phyloP scores from a whole-genome alignment of 2,888 invertebrate species.

The Luffia ferchaultella region DNA sequence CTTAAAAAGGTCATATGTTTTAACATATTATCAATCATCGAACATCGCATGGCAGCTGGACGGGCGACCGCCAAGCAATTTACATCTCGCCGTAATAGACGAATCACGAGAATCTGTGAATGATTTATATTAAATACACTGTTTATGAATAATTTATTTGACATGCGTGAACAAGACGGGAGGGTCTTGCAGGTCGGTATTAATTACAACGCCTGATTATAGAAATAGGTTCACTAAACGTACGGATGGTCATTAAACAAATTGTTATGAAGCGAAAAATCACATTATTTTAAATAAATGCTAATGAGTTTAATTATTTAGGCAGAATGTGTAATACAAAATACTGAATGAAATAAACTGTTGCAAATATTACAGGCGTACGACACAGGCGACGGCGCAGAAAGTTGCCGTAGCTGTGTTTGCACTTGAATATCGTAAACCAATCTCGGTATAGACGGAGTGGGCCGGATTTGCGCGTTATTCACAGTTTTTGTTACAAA shows the following conservation, averaged over 20 bases:
- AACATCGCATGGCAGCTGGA: neutral
- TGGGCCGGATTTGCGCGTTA: slow-evolving; percentile 8
- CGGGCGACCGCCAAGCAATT: too few relatives aligned
- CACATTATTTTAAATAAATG: neutral
- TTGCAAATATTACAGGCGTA: too few relatives aligned
- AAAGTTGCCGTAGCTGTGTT: too few relatives aligned
- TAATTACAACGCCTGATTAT: neutral
- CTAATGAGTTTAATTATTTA: neutral
- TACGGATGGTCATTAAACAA: neutral
- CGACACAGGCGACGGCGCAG: too few relatives aligned
- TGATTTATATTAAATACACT: slow-evolving; percentile 25
- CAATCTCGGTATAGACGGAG: slow-evolving; percentile 8
- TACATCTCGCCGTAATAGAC: slow-evolving; percentile 43
- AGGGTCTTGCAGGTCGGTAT: neutral
- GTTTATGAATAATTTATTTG: slow-evolving; percentile 8
- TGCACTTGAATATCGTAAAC: too few relatives aligned
- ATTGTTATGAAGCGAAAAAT: neutral
- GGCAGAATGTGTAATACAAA: too few relatives aligned
- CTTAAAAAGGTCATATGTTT: neutral
- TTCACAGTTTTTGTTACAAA: slow-evolving; percentile 10
- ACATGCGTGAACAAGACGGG: slow-evolving; percentile 3
- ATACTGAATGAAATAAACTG: too few relatives aligned
- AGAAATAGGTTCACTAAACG: neutral
- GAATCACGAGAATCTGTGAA: slow-evolving; percentile 31
- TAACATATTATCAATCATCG: neutral